These are phyloP conservation scores for Dallia pectoralis DNA, from an alignment of 2,797 vertebrate genomes.

Conservation along the genomic window DNA sequence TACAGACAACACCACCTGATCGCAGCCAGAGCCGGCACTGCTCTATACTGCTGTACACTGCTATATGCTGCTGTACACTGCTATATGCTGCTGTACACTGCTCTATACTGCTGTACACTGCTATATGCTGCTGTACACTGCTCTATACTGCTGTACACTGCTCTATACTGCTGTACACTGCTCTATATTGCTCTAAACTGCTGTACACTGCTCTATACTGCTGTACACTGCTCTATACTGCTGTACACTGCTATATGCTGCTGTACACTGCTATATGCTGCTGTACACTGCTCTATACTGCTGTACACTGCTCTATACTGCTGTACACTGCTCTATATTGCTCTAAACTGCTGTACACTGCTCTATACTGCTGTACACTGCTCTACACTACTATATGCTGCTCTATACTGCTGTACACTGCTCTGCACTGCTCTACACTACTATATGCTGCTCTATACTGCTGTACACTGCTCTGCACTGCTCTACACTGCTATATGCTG, in stretches of 20 bases:
- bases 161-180: too few relatives aligned
- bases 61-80: not conserved
- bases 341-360: too few relatives aligned
- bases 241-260: not conserved
- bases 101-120: not conserved
- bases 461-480: not conserved
- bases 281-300: not conserved
- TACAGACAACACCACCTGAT: conserved; percentile 45
- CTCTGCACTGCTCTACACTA: not conserved
- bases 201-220: not conserved
- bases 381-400: too few relatives aligned
- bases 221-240: too few relatives aligned
- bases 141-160: too few relatives aligned
- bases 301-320: too few relatives aligned
- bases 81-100: too few relatives aligned
- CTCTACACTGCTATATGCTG: too few relatives aligned
- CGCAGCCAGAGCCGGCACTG: conserved; percentile 21
- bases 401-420: too few relatives aligned
- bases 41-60: not conserved
- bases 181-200: not conserved
- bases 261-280: not conserved
- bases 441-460: not conserved
- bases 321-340: not conserved
- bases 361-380: not conserved
- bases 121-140: not conserved